Base-by-base conservation (phyloP, 2,888 invertebrate species). In the Cheilosia pagana region DNA sequence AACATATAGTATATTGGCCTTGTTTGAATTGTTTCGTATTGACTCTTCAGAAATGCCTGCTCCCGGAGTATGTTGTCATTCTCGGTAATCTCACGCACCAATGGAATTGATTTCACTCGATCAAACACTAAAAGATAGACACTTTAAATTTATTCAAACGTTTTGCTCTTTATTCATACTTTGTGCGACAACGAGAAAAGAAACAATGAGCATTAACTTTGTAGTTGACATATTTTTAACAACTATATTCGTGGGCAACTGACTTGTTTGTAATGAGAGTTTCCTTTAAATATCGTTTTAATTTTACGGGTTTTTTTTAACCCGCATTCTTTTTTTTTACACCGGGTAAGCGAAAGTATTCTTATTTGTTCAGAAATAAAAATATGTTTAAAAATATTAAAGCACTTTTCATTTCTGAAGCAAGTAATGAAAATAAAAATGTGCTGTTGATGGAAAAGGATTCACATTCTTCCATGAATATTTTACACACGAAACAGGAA, bases 11-110 rank as follows among this genome's bases (percentile, higher is more conserved):
- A 68, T 28, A 63, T 71, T 6, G 65, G 70, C 35, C 12, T 35
- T 35, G 12, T 35, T 35, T 35, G 35, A 35, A 71, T 28, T 3
- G 25, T 52, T 60, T 81, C 81, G 41, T 65, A 72, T 31, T 82
- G 81, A 21, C 65, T 71, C 31, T 82, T 82, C 3, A 77, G 48
- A 21, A 82, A 23, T 28, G 41, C 71, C 19, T 71, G 71, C n/a
- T 77, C 65, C 5, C 6, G 43, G 2, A 76, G 65, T 21, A 19
- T 25, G 43, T 76, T 63, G 7, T 55, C 39, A 16, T 16, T 55
- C 0, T 67, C 23, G 1, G 16, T 39, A n/a, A 31, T 39, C 8
- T n/a, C 23, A 19, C 14, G 23, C 3, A 53, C 25, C 35, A 67
- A 21, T 10, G 74, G 74, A 39, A 12, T 7, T 28, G 25, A 14